These are phyloP conservation scores for Nebria brevicollis DNA, from an alignment of 2,888 invertebrate species.

Conservation along the genomic window DNA sequence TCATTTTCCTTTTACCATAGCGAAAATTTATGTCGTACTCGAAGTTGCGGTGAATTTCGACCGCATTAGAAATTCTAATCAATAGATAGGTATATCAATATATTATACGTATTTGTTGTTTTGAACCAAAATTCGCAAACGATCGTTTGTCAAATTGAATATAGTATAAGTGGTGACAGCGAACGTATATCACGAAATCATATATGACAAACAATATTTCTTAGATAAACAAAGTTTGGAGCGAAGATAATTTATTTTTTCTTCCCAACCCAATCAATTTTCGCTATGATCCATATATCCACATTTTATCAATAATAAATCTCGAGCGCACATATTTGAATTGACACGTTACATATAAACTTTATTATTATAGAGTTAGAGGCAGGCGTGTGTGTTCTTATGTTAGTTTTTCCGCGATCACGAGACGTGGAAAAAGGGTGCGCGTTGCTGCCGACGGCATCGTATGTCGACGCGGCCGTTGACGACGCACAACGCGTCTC, in stretches of 20 bases:
- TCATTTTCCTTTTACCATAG: no score
- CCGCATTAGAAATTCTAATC: no score
- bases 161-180: no score
- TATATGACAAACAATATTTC: no score
- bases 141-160: no score
- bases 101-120: no score
- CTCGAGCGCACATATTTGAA: background rate
- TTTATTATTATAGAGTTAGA: background rate
- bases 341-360: background rate
- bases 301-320: background rate
- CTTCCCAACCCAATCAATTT: background rate
- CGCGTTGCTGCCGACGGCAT: background rate
- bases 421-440: slow-evolving; percentile 6
- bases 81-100: no score
- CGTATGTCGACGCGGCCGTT: slow-evolving; percentile 19
- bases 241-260: background rate
- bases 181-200: no score
- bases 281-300: background rate
- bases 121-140: no score
- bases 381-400: background rate
- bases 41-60: no score
- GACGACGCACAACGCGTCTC: slow-evolving; percentile 22
- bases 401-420: background rate
- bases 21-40: no score
- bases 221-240: no score